These are phyloP conservation scores for Coleophora deauratella DNA, from an alignment of 2,888 invertebrate genomes.

Conservation along the genomic window DNA sequence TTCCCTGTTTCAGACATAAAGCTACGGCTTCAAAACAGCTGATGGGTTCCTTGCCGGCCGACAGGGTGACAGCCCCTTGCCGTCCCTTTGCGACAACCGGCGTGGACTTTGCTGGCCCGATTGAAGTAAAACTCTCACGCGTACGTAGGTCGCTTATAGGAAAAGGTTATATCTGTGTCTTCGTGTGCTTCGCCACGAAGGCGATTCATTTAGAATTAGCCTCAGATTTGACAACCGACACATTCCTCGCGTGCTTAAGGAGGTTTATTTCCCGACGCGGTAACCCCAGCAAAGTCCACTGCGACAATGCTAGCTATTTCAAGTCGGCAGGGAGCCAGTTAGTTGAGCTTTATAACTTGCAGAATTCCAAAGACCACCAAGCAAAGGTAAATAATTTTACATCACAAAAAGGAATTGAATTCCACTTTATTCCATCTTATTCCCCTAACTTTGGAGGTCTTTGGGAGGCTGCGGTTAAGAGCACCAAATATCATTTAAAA, in stretches of 20 bases:
- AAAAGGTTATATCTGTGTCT: constrained; percentile 2
- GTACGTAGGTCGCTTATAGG: not conserved
- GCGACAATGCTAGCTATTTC: constrained; percentile 1
- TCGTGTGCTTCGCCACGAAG: constrained; percentile 1
- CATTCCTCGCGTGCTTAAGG: constrained; percentile 2
- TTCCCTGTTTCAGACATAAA: too few species aligned
- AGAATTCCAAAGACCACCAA: not conserved
- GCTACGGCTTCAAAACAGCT: too few species aligned
- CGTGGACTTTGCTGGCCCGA: constrained; percentile 4
- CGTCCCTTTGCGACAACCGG: constrained; percentile 1
- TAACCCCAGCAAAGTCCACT: not conserved
- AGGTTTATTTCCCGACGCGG: constrained; percentile 1
- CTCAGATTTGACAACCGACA: constrained; percentile 3
- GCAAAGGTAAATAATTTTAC: not conserved
- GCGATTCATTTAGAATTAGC: constrained; percentile 5
- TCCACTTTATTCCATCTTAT: constrained; percentile 1
- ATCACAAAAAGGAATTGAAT: not conserved
- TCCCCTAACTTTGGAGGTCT: constrained; percentile 1
- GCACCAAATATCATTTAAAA: too few species aligned
- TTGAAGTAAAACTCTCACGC: not conserved
- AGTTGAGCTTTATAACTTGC: constrained; percentile 1
- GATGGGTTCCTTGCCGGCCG: constrained; percentile 5
- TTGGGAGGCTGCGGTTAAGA: too few species aligned
- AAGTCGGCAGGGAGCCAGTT: constrained; percentile 1
- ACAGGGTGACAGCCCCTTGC: not conserved